These are phyloP conservation scores for Trichogramma evanescens DNA, from an alignment of 2,888 invertebrate species.

Conservation along the genomic window DNA sequence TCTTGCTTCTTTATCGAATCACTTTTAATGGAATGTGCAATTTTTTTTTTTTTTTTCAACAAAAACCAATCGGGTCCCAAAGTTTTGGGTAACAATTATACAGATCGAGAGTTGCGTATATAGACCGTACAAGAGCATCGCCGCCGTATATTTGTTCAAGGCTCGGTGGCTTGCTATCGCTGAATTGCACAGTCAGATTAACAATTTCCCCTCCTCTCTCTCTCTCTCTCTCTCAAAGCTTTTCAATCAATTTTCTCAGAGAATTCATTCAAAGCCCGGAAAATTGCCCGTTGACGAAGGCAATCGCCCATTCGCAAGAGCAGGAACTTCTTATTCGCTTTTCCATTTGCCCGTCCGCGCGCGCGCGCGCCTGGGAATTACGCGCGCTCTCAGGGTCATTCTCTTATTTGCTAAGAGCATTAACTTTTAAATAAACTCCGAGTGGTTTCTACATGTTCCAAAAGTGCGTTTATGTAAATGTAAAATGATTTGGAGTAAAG, in stretches of 20 bases:
- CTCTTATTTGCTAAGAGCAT: not conserved
- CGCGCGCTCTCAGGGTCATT: too few relatives aligned
- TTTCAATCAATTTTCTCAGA: constrained; percentile 3
- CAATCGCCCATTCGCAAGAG: not conserved
- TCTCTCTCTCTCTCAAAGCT: not conserved
- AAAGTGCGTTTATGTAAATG: too few relatives aligned
- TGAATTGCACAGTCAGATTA: constrained; percentile 13
- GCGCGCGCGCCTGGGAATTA: not conserved
- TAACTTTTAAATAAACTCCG: not conserved
- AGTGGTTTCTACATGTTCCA: too few relatives aligned
- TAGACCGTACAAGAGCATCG: too few relatives aligned
- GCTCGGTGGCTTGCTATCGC: not conserved
- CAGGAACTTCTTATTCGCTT: not conserved
- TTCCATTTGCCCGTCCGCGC: not conserved
- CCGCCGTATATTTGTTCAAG: too few relatives aligned
- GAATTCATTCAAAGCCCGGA: constrained; percentile 2
- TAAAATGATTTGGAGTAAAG: too few relatives aligned
- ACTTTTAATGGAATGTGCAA: too few relatives aligned
- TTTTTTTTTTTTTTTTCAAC: too few relatives aligned
- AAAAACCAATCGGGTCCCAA: too few relatives aligned
- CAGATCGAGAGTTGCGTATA: too few relatives aligned
- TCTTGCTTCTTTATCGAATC: too few relatives aligned
- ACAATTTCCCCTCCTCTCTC: not conserved
- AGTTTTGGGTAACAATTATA: too few relatives aligned
- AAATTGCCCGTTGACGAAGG: constrained; percentile 6